phyloP scores from a whole-genome alignment of 2,888 invertebrate species.

The Lycaena phlaeas region DNA sequence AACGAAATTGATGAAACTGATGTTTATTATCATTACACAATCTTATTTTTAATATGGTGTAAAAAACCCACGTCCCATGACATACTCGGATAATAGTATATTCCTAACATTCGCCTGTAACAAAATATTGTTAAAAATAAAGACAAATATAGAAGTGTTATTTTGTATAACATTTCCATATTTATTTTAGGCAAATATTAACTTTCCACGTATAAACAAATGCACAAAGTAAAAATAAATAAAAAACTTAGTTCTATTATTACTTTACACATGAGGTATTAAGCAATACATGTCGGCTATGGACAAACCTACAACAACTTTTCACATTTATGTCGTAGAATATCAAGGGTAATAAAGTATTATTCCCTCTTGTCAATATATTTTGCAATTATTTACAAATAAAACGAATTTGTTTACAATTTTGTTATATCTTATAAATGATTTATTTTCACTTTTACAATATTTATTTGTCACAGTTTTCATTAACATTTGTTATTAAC shows the following conservation, averaged over 20 bases:
- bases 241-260: neutral
- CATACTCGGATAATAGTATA: neutral
- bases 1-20: neutral
- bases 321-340: no score
- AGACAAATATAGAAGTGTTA: neutral
- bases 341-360: no score
- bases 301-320: no score
- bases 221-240: constrained; percentile 5
- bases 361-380: no score
- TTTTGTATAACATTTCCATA: no score
- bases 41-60: neutral
- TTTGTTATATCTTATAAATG: no score
- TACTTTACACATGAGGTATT: constrained; percentile 8
- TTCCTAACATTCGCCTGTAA: neutral
- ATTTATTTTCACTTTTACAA: no score
- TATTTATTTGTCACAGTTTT: no score
- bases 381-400: no score
- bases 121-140: neutral
- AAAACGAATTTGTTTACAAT: no score
- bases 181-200: neutral
- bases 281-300: neutral
- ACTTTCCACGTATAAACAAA: constrained; percentile 5
- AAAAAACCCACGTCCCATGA: neutral
- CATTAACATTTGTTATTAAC: no score
- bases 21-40: neutral